Evolutionary conservation across 2,888 invertebrate species (phyloP).

Genomic region (Monochamus alternatus): DNA sequence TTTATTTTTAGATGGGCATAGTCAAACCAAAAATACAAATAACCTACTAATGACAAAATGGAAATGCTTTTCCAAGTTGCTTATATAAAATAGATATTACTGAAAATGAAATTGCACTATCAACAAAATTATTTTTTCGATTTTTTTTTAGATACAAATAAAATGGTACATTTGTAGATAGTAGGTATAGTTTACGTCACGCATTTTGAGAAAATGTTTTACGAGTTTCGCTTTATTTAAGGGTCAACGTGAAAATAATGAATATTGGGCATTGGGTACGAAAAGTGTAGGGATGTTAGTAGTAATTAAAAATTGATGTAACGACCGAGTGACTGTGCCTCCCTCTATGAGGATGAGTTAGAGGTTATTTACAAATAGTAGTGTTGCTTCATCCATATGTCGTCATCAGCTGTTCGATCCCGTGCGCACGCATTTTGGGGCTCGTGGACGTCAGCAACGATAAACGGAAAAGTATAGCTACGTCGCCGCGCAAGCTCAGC

Average conservation of each 20-base stretch:
- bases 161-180: neutral
- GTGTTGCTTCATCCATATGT: constrained; percentile 55
- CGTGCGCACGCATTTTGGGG: constrained; percentile 57
- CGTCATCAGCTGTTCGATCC: constrained; percentile 66
- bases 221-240: neutral
- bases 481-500: constrained; percentile 54
- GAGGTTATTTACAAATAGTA: constrained; percentile 49
- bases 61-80: neutral
- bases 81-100: too few relatives aligned
- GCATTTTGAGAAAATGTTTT: too few relatives aligned
- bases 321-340: constrained; percentile 31
- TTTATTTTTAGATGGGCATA: neutral
- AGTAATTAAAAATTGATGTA: constrained; percentile 28
- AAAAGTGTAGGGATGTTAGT: neutral
- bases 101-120: neutral
- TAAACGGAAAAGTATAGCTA: constrained; percentile 46
- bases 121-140: neutral
- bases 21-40: neutral
- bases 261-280: neutral
- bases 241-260: neutral
- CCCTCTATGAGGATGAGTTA: constrained; percentile 45
- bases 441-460: constrained; percentile 34
- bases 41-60: neutral
- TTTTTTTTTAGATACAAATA: neutral
- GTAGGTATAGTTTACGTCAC: neutral